phyloP scores from a whole-genome alignment of 92 coral and sea anemone genomes.

The Pocillopora grandis region DNA sequence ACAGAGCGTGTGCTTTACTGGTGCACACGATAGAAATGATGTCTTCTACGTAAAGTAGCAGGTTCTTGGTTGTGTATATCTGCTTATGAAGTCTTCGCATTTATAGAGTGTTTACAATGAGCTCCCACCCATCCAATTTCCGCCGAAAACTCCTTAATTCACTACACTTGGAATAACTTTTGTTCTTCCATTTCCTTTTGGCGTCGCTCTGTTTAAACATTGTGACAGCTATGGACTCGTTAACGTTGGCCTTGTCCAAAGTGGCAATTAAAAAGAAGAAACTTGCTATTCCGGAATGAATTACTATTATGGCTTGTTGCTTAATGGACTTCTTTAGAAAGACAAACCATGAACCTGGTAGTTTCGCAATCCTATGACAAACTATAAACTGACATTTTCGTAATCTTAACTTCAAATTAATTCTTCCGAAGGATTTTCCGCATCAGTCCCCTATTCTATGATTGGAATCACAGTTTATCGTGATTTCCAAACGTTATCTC shows the following conservation, averaged over 20 bases:
- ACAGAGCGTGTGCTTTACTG: not conserved
- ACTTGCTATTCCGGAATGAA: not conserved
- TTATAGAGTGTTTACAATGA: conserved; percentile 14
- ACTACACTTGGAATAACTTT: conserved; percentile 33
- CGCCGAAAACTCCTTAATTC: conserved; percentile 35
- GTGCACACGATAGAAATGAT: not conserved
- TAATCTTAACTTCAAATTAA: conserved; percentile 9
- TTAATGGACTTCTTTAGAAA: conserved; percentile 22
- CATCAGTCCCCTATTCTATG: not conserved
- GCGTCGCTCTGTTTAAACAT: conserved; percentile 28
- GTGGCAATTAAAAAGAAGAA: conserved; percentile 26
- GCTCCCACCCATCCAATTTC: conserved; percentile 43
- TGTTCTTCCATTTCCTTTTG: conserved; percentile 30
- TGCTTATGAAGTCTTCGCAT: conserved; percentile 15
- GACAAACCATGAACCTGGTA: conserved; percentile 5
- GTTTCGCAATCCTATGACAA: not conserved
- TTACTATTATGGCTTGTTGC: not conserved
- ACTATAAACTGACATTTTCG: not conserved
- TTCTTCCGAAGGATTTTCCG: not conserved
- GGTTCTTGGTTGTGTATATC: not conserved
- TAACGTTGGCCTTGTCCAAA: conserved; percentile 20
- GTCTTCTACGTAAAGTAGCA: not conserved
- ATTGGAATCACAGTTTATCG: not conserved
- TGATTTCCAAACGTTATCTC: no score
- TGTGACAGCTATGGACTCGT: conserved; percentile 21